Base-by-base conservation (phyloP, 2,888 invertebrate genomes). In the Phytoseiulus persimilis region DNA sequence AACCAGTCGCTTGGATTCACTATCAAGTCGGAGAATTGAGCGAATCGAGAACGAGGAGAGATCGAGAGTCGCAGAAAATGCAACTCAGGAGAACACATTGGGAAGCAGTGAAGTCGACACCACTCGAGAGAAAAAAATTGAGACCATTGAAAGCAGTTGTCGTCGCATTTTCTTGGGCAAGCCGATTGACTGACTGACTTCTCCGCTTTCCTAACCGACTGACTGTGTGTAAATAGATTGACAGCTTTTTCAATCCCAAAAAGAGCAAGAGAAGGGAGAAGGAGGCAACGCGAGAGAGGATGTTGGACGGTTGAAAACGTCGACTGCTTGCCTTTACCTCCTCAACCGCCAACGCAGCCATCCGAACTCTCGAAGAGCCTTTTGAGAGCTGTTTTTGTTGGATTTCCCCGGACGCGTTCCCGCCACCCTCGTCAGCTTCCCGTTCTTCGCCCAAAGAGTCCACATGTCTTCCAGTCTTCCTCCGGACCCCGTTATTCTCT, bases 191-290 rank as follows among this genome's bases (percentile, higher is more conserved):
- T 39, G 39, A 65, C 23, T 65, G 65, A 65, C 65, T 65, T 18
- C 65, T 65, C 18, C 65, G 65, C 65, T 65, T 65, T 28, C 18
- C 65, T 65, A 65, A 65, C 65, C 65, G 65, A 65, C 87, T 39
- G 32, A n/a, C 32, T n/a, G 87, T 87, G 39, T 33, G 87, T 87
- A 87, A 87, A 87, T 87, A 87, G 87, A 87, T 87, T 87, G 87
- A 87, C 87, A 87, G 87, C 87, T 87, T 14, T 87, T 87, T 87
- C 87, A 87, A 87, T 87, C 31, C 33, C 65, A 18, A 65, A 65
- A 65, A 23, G 65, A 65, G 65, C 28, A 65, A 65, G 65, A 14
- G 65, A 14, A 65, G 65, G 18, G 23, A 65, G 9, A 39, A 3
- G 39, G 9, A 39, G 39, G 39, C 65, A 65, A 28, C 28, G 65